Base-by-base conservation (phyloP, 35 echinoderm and acorn worm species). In the Hemicentrotus pulcherrimus region DNA sequence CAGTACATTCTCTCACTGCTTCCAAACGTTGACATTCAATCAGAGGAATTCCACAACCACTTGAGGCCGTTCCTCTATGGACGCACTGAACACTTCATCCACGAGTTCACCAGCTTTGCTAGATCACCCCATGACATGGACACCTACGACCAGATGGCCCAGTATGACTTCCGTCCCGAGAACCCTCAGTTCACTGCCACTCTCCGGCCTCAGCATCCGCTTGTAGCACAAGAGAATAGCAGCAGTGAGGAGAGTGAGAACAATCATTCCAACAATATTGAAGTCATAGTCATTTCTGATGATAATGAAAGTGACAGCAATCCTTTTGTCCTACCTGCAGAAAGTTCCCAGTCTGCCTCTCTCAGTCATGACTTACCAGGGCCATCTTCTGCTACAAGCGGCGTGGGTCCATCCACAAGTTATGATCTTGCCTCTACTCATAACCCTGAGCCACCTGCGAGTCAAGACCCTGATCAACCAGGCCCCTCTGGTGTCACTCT, bases 101-200 rank as follows among this genome's bases (percentile, higher is more conserved):
- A 98, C 86, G 98, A 99, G 88, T 95, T 99, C 60, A 96, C 95
- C 78, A 98, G 94, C 94, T 99, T 98, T 96, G 98, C 98, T 31
- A 71, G 96, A 1, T 99, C 98, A 4, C 97, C 97, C 6, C 96
- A 97, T 86, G 97, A 99, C 59, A 98, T 99, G 96, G 86, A 86
- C 31, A 94, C 96, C 0, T 99, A 99, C 58, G 98, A 99, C 89
- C 96, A 97, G 48, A 96, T 96, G 30, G 96, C 95, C 4, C 95
- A 97, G 48, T 99, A 99, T 95, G 98, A 97, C 86, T 97, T 94
- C 86, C 94, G 31, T 35, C 88, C 13, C 6, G 45, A 31, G 61
- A 91, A 41, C 4, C 90, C 50, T 48, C 92, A 46, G 52, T 58
- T 85, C 86, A 61, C 86, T 58, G 46, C 33, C 91, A 87, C 50